These are phyloP conservation scores for Tromatobia lineatoria DNA, from an alignment of 2,888 invertebrate genomes.

Conservation along the genomic window DNA sequence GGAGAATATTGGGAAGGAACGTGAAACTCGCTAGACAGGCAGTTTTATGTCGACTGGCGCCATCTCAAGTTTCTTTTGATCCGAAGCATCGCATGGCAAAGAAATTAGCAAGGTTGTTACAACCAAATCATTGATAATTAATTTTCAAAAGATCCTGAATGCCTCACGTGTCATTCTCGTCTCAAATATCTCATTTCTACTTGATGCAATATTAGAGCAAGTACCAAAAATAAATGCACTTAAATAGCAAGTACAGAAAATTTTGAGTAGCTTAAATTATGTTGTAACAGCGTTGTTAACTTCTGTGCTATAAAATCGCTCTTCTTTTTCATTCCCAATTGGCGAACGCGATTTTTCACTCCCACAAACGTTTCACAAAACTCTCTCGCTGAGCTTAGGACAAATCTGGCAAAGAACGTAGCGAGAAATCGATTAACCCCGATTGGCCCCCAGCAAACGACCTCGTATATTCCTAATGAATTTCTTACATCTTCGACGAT, in stretches of 20 bases:
- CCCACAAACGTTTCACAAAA: neutral
- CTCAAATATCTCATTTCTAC: too few relatives aligned
- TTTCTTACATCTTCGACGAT: conserved; percentile 43
- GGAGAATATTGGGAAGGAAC: conserved; percentile 45
- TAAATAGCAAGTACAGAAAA: too few relatives aligned
- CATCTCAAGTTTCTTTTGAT: conserved; percentile 19
- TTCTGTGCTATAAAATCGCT: too few relatives aligned
- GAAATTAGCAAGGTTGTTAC: too few relatives aligned
- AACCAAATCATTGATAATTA: too few relatives aligned
- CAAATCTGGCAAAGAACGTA: conserved; percentile 33
- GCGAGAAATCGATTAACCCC: conserved; percentile 38
- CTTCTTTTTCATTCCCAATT: neutral
- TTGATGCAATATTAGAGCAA: too few relatives aligned
- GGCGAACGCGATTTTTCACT: neutral
- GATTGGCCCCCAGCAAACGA: conserved; percentile 1
- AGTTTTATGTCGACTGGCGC: conserved; percentile 8
- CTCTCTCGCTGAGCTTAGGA: conserved; percentile 26
- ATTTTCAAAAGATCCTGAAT: too few relatives aligned
- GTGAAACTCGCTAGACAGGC: conserved; percentile 38
- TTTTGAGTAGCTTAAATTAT: too few relatives aligned
- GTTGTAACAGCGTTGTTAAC: too few relatives aligned
- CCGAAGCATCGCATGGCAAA: neutral
- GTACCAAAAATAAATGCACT: too few relatives aligned
- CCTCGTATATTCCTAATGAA: conserved; percentile 22
- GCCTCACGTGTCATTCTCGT: too few relatives aligned